A percentile compares a stretch with the other conserved stretches of the same genome.
Evolutionary conservation across 1,140 invertebrate species (phyloP).

Genomic region (Hylaeus volcanicus): DNA sequence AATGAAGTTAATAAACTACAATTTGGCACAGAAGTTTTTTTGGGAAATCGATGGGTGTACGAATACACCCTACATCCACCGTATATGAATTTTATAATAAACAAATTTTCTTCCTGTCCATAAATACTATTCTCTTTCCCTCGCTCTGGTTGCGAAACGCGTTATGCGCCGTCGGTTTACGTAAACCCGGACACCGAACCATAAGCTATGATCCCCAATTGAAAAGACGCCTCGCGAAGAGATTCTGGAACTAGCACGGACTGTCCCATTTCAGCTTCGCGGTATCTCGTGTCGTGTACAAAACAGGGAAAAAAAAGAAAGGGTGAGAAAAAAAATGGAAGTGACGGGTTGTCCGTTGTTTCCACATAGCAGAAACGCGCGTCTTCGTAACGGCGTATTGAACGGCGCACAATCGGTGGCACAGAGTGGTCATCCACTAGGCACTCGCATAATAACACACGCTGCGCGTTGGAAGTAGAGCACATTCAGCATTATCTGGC

Average conservation of each 20-base stretch:
- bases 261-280: background rate
- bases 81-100: too few relatives aligned
- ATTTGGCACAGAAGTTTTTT: too few relatives aligned
- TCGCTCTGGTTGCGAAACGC: too few relatives aligned
- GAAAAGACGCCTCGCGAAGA: background rate
- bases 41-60: too few relatives aligned
- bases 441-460: constrained; percentile 43
- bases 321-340: background rate
- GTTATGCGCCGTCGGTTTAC: too few relatives aligned
- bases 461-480: constrained; percentile 17
- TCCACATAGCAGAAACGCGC: background rate
- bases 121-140: too few relatives aligned
- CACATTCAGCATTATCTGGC: constrained; percentile 57
- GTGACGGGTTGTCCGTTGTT: background rate
- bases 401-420: constrained; percentile 37
- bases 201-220: background rate
- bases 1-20: too few relatives aligned
- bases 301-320: background rate
- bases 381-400: constrained; percentile 38
- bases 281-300: background rate
- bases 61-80: too few relatives aligned
- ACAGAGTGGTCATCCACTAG: constrained; percentile 36
- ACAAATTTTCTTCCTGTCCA: too few relatives aligned
- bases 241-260: background rate
- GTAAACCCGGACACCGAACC: too few relatives aligned